Evolutionary conservation across 2,113 vertebrate species (phyloP).

Genomic region (Ariopsis seemanni): DNA sequence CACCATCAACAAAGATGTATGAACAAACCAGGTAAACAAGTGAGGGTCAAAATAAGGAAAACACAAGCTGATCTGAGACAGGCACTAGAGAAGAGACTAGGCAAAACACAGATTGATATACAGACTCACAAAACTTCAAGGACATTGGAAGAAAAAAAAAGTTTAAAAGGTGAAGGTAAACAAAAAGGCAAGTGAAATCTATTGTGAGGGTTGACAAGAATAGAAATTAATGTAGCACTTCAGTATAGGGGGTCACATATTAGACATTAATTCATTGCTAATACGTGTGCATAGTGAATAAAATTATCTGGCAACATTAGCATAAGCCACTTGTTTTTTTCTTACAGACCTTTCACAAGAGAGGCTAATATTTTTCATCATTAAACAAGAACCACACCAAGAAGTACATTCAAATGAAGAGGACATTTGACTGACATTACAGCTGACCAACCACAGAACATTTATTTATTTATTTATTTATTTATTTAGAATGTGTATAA

Average conservation of each 20-base stretch:
- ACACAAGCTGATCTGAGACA: not conserved
- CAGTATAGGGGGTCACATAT: not conserved
- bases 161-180: not conserved
- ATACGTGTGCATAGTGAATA: not conserved
- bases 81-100: not conserved
- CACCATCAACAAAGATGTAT: not conserved
- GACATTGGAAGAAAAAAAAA: not conserved
- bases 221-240: not conserved
- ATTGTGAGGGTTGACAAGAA: slow-evolving; percentile 6
- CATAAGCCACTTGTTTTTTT: not conserved
- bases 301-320: not conserved
- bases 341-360: not conserved
- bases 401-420: not conserved
- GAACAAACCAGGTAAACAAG: not conserved
- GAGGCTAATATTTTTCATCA: not conserved
- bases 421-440: not conserved
- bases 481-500: too few species aligned
- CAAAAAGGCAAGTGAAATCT: not conserved
- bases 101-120: not conserved
- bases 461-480: too few species aligned
- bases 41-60: slow-evolving; percentile 5
- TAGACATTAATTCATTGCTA: not conserved
- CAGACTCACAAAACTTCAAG: slow-evolving; percentile 10
- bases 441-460: not conserved
- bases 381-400: not conserved